These are phyloP conservation scores for Hycleus cichorii DNA, from an alignment of 1,140 invertebrate species.

Conservation along the genomic window DNA sequence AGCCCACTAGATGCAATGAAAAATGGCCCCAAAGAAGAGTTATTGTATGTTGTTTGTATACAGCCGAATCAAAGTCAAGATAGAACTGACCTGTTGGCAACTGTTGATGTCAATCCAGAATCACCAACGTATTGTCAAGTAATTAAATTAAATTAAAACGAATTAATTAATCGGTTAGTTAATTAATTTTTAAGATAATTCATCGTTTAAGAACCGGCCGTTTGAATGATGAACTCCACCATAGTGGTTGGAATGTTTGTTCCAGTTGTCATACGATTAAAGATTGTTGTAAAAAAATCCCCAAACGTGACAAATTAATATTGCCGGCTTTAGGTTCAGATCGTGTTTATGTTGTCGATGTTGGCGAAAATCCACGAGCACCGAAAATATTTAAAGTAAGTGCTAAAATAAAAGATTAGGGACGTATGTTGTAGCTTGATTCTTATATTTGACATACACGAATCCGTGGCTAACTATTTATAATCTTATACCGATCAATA, in stretches of 20 bases:
- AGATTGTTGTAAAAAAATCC: slow-evolving; percentile 47
- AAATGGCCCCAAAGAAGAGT: slow-evolving; percentile 70
- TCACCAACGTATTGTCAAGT: slow-evolving; percentile 84
- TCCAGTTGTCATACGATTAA: slow-evolving; percentile 65
- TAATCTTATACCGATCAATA: too few species aligned
- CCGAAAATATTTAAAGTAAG: slow-evolving; percentile 49
- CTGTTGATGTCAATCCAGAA: slow-evolving; percentile 83
- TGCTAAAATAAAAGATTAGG: not conserved
- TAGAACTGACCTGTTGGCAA: slow-evolving; percentile 82
- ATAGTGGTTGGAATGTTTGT: slow-evolving; percentile 94
- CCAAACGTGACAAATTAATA: slow-evolving; percentile 69
- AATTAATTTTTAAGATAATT: slow-evolving; percentile 62
- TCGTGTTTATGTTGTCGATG: slow-evolving; percentile 81
- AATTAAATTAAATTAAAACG: slow-evolving; percentile 15
- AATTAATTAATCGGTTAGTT: not conserved
- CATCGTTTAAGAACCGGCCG: slow-evolving; percentile 73
- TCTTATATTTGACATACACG: too few species aligned
- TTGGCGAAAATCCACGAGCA: slow-evolving; percentile 57
- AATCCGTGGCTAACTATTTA: too few species aligned
- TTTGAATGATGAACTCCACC: slow-evolving; percentile 85
- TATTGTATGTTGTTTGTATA: slow-evolving; percentile 84
- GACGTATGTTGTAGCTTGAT: too few species aligned
- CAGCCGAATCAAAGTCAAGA: slow-evolving; percentile 55
- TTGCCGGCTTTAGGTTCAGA: slow-evolving; percentile 76
- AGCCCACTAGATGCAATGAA: slow-evolving; percentile 74